These are phyloP conservation scores for Petrosia ficiformis DNA, from an alignment of 37 sponge, comb jelly and placozoan genomes.

Conservation along the genomic window DNA sequence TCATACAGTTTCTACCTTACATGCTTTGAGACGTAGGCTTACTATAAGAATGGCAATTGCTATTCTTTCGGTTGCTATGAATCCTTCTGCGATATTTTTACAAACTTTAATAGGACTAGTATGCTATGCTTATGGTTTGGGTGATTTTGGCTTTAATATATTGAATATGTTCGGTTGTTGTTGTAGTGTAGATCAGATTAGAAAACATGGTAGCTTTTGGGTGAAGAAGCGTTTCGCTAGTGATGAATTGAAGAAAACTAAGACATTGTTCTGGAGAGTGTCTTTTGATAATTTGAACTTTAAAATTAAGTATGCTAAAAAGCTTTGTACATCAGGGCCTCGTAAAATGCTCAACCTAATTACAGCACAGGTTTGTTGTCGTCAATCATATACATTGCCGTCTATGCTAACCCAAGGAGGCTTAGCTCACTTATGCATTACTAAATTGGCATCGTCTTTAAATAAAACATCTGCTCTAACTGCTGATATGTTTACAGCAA, in stretches of 20 bases:
- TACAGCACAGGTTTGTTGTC: conserved; percentile 7
- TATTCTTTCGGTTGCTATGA: conserved; percentile 5
- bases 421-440: neutral
- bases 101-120: conserved; percentile 13
- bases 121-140: conserved; percentile 6
- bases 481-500: neutral
- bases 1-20: neutral
- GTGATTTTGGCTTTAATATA: conserved; percentile 3
- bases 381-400: neutral
- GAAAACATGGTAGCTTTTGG: conserved; percentile 10
- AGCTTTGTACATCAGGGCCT: neutral
- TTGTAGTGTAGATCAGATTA: conserved; percentile 6
- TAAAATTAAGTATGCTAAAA: conserved; percentile 10
- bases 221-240: neutral
- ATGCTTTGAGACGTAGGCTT: neutral
- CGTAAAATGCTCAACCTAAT: conserved; percentile 1
- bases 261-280: neutral
- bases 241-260: neutral
- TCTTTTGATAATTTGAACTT: conserved; percentile 15
- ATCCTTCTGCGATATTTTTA: neutral
- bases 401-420: no score
- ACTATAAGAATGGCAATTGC: conserved; percentile 1
- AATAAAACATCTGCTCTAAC: neutral
- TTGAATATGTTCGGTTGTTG: conserved; percentile 4
- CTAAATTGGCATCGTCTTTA: neutral